These are phyloP conservation scores for Pseudorectes ferrugineus DNA, from an alignment of 2,113 vertebrate genomes.

Conservation along the genomic window DNA sequence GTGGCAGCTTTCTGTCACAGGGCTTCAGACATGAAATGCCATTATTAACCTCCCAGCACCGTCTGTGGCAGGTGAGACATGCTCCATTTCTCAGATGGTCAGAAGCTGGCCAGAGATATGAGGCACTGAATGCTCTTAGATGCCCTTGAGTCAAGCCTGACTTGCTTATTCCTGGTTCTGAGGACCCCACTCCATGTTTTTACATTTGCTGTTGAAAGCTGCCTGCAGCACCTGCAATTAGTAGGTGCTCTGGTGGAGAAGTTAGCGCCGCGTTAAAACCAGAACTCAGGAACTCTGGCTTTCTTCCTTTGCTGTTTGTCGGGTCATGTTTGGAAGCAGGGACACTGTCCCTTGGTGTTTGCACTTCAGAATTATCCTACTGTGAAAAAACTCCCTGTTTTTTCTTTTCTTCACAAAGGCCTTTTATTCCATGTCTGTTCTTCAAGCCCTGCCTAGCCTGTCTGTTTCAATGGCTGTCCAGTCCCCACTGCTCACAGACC, in stretches of 20 bases:
- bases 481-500: neutral
- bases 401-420: neutral
- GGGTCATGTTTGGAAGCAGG: neutral
- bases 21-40: conserved; percentile 15
- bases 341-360: neutral
- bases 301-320: neutral
- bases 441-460: neutral
- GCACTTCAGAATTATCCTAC: neutral
- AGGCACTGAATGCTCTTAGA: neutral
- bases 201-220: neutral
- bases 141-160: neutral
- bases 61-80: conserved; percentile 24
- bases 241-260: neutral
- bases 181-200: neutral
- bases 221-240: neutral
- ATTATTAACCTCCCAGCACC: neutral
- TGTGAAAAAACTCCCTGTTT: neutral
- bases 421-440: neutral
- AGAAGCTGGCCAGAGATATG: conserved; percentile 7
- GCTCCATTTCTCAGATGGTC: neutral
- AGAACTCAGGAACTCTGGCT: neutral
- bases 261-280: neutral
- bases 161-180: neutral
- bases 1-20: conserved; percentile 23
- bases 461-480: neutral